These are phyloP conservation scores for Lepidurus packardi DNA, from an alignment of 1,140 invertebrate genomes.

Conservation along the genomic window DNA sequence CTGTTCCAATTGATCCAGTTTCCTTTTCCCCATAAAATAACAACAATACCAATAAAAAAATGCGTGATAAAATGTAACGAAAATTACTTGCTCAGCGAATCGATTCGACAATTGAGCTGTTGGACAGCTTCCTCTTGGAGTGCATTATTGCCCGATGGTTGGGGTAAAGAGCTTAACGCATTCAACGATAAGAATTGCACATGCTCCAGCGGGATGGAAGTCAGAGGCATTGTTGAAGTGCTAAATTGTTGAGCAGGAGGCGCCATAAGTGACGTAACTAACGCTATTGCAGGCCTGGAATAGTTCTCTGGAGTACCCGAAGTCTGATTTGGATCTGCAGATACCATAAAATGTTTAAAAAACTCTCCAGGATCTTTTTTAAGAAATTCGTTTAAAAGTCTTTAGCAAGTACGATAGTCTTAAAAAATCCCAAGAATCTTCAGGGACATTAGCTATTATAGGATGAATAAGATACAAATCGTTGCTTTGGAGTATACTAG, in stretches of 20 bases:
- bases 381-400: too few species aligned
- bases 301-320: background rate
- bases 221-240: conserved; percentile 4
- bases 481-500: background rate
- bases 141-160: background rate
- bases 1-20: conserved; percentile 30
- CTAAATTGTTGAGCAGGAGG: background rate
- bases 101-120: conserved; percentile 22
- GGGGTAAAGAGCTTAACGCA: background rate
- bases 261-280: background rate
- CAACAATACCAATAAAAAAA: background rate
- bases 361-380: too few species aligned
- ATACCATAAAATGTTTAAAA: conserved; percentile 22
- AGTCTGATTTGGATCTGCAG: background rate
- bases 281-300: background rate
- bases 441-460: too few species aligned
- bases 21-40: background rate
- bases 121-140: background rate
- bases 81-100: conserved; percentile 15
- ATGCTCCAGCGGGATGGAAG: conserved; percentile 10
- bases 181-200: background rate
- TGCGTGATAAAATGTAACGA: background rate
- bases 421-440: too few species aligned
- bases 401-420: too few species aligned
- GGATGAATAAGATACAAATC: background rate